phyloP scores from a whole-genome alignment of 2,797 vertebrate species.

The Eulemur coronatus region DNA sequence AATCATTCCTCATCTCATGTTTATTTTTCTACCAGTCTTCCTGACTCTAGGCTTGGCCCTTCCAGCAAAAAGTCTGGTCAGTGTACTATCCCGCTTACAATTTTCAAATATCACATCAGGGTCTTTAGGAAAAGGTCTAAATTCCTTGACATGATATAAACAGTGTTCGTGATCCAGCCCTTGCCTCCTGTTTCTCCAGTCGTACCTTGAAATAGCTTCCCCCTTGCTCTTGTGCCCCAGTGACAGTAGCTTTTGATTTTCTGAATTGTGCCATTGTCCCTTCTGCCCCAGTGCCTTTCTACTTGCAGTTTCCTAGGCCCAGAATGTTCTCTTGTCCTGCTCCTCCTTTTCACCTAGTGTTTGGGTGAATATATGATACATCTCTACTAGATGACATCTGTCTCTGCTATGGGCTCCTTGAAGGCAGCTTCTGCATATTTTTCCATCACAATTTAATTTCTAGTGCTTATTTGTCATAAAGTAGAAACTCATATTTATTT shows the following conservation, averaged over 20 bases:
- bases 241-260: neutral
- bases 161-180: neutral
- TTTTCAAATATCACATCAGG: neutral
- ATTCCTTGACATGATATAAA: neutral
- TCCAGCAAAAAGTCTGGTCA: neutral
- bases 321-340: neutral
- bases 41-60: neutral
- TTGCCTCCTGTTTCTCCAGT: neutral
- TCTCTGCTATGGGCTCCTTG: neutral
- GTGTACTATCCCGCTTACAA: neutral
- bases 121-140: neutral
- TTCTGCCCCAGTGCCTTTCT: neutral
- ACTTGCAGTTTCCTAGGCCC: neutral
- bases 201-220: neutral
- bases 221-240: neutral
- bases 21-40: neutral
- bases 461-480: neutral
- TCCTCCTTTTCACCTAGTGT: neutral
- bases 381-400: neutral
- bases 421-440: neutral
- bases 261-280: neutral
- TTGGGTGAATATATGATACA: neutral
- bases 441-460: neutral
- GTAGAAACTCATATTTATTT: neutral
- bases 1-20: neutral